These are phyloP conservation scores for Sebastes minor DNA, from an alignment of 2,797 vertebrate genomes.

Conservation along the genomic window DNA sequence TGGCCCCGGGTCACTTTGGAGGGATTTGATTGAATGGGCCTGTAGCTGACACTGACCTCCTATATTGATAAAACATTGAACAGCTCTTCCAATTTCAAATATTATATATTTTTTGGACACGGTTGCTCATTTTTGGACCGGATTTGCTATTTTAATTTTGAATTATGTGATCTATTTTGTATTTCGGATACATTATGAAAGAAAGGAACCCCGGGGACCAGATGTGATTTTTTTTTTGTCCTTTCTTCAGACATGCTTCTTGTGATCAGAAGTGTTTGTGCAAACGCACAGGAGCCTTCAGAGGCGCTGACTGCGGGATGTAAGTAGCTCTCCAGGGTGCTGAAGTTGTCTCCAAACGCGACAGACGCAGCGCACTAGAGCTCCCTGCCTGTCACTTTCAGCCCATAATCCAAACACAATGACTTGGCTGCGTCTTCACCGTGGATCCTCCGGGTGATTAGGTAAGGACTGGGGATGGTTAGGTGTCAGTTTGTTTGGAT, in stretches of 20 bases:
- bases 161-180: neutral
- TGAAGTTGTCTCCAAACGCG: constrained; percentile 78
- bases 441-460: neutral
- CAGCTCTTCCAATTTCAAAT: neutral
- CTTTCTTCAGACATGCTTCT: constrained; percentile 24
- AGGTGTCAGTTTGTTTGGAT: constrained; percentile 24
- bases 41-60: constrained; percentile 50
- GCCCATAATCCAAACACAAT: constrained; percentile 44
- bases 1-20: constrained; percentile 80
- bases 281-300: constrained; percentile 51
- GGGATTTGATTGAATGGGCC: constrained; percentile 76
- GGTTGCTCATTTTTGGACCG: neutral
- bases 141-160: neutral
- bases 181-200: neutral
- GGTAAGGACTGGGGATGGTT: constrained; percentile 24
- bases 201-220: neutral
- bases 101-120: neutral
- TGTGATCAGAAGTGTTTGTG: constrained; percentile 47
- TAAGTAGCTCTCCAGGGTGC: constrained; percentile 87
- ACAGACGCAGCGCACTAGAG: constrained; percentile 44
- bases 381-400: constrained; percentile 53
- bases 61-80: constrained; percentile 13
- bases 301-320: constrained; percentile 66
- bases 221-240: neutral
- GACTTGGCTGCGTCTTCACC: constrained; percentile 34